These are phyloP conservation scores for Herpetotheres cachinnans DNA, from an alignment of 2,113 vertebrate genomes.

Conservation along the genomic window DNA sequence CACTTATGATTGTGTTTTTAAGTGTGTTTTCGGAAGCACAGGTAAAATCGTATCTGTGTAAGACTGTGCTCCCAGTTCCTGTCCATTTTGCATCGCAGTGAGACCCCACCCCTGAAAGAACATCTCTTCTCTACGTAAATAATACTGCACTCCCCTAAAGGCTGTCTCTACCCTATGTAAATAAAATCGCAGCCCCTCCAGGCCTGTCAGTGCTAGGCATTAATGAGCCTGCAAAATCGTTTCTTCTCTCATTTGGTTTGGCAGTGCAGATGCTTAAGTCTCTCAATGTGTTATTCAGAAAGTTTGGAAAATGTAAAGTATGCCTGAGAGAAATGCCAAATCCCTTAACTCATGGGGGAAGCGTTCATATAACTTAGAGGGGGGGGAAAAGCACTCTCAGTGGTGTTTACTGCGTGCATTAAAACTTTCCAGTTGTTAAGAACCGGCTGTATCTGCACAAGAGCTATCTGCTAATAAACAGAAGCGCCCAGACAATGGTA, in stretches of 20 bases:
- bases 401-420: not conserved
- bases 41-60: accelerated
- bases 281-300: not conserved
- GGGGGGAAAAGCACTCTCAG: accelerated
- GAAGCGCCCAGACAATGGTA: not conserved
- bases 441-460: not conserved
- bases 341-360: not conserved
- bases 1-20: accelerated
- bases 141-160: not conserved
- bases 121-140: not conserved
- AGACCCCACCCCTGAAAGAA: not conserved
- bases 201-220: not conserved
- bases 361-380: accelerated
- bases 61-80: not conserved
- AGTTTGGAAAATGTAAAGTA: not conserved
- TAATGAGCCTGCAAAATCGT: not conserved
- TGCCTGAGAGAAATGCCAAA: not conserved
- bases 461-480: not conserved
- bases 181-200: not conserved
- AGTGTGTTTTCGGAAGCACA: not conserved
- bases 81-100: not conserved
- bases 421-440: not conserved
- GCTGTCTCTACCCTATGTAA: not conserved
- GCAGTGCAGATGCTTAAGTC: not conserved
- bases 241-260: not conserved